phyloP scores from a whole-genome alignment of 2,113 vertebrate species.

The Hylia prasina region DNA sequence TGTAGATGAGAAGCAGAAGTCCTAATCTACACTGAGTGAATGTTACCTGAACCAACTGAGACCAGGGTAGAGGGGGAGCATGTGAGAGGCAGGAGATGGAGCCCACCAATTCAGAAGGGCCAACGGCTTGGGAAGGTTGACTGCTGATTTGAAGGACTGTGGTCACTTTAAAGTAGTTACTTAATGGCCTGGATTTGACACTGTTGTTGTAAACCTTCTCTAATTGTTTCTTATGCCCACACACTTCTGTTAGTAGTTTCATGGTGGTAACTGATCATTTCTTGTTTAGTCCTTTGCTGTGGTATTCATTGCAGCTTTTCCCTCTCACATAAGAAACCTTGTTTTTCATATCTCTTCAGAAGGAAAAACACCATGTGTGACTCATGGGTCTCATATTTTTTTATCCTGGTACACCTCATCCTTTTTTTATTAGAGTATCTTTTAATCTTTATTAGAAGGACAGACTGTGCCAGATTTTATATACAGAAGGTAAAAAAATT shows the following conservation, averaged over 20 bases:
- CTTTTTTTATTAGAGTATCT: not conserved
- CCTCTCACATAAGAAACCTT: not conserved
- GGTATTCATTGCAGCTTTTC: not conserved
- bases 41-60: not conserved
- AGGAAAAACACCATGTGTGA: not conserved
- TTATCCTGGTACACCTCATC: not conserved
- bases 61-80: not conserved
- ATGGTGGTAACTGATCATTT: not conserved
- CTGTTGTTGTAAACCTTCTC: not conserved
- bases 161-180: not conserved
- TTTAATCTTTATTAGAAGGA: not conserved
- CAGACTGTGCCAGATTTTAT: not conserved
- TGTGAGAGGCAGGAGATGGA: not conserved
- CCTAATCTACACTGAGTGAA: not conserved
- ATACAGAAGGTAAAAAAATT: not conserved
- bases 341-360: not conserved
- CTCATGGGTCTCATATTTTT: not conserved
- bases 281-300: not conserved
- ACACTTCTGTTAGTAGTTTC: not conserved
- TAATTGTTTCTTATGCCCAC: not conserved
- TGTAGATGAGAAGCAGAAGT: not conserved
- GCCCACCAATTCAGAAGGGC: not conserved
- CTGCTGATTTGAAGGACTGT: not conserved
- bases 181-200: not conserved
- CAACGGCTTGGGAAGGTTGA: not conserved